Percentiles rank a stretch among this genome's conserved stretches.
Evolutionary conservation across 1,140 invertebrate species (phyloP).

Genomic region (Bombus impatiens): DNA sequence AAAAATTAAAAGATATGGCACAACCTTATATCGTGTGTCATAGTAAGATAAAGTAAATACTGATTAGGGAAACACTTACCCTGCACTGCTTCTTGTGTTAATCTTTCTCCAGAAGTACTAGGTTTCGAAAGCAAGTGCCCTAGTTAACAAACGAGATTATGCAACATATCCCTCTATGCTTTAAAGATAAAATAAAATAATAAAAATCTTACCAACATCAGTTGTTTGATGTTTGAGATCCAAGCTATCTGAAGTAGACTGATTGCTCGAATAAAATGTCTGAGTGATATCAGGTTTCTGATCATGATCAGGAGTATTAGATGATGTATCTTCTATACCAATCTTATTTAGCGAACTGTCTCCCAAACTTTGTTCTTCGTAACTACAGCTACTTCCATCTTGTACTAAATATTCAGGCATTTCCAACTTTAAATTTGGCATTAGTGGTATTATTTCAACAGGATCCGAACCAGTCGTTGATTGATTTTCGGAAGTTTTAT

Average conservation of each 20-base stretch:
- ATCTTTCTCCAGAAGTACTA: conserved; percentile 80
- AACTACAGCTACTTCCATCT: conserved; percentile 82
- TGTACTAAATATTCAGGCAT: conserved; percentile 82
- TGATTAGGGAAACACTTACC: conserved; percentile 75
- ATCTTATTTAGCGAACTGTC: conserved; percentile 76
- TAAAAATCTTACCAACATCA: conserved; percentile 76
- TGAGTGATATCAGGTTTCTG: conserved; percentile 80
- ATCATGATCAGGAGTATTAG: conserved; percentile 75
- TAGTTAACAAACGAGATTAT: conserved; percentile 67
- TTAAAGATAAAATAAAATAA: background rate
- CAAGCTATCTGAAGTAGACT: conserved; percentile 74
- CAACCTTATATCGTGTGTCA: background rate
- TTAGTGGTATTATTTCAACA: conserved; percentile 81
- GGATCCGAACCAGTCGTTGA: conserved; percentile 72
- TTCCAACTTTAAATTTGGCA: conserved; percentile 82
- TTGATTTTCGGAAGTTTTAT: conserved; percentile 73
- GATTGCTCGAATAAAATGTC: conserved; percentile 80
- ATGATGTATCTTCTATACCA: conserved; percentile 73
- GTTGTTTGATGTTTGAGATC: conserved; percentile 76
- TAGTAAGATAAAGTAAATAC: background rate
- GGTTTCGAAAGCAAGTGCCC: conserved; percentile 81
- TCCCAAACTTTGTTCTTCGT: conserved; percentile 79
- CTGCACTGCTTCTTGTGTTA: conserved; percentile 80
- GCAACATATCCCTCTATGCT: background rate
- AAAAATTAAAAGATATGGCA: conserved; percentile 45